phyloP scores from a whole-genome alignment of 2,113 vertebrate genomes.

The Apistogramma diplotaenia region DNA sequence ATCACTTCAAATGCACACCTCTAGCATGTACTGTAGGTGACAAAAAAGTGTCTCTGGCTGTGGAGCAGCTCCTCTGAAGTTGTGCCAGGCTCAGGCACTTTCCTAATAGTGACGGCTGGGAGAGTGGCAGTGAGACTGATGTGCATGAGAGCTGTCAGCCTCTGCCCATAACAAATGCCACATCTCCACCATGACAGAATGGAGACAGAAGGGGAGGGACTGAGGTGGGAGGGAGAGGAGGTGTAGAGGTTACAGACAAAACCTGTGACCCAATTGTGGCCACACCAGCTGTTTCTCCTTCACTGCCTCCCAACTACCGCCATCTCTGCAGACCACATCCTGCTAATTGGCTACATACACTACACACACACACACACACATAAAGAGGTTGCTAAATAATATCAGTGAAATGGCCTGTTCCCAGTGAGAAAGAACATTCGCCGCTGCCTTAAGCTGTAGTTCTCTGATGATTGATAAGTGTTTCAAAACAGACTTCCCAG shows the following conservation, averaged over 20 bases:
- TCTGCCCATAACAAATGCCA: slow-evolving; percentile 67
- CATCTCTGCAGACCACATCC: slow-evolving; percentile 67
- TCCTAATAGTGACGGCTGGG: slow-evolving; percentile 69
- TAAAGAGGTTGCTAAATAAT: slow-evolving; percentile 27
- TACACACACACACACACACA: not conserved
- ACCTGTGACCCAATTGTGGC: slow-evolving; percentile 74
- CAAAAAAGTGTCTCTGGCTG: slow-evolving; percentile 18
- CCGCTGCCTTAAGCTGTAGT: slow-evolving; percentile 45
- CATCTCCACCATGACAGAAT: slow-evolving; percentile 57
- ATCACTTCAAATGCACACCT: slow-evolving; percentile 56
- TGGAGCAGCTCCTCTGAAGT: slow-evolving; percentile 57
- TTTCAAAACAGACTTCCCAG: slow-evolving; percentile 52
- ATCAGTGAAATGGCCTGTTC: slow-evolving; percentile 45
- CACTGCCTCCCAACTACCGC: slow-evolving; percentile 54
- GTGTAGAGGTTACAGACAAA: slow-evolving; percentile 57
- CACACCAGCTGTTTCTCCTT: slow-evolving; percentile 75
- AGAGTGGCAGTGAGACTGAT: slow-evolving; percentile 68
- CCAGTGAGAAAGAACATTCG: slow-evolving; percentile 37
- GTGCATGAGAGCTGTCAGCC: slow-evolving; percentile 69
- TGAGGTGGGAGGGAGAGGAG: slow-evolving; percentile 12
- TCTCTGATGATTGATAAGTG: slow-evolving; percentile 59
- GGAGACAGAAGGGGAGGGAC: slow-evolving; percentile 50
- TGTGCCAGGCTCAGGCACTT: slow-evolving; percentile 54
- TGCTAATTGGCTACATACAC: slow-evolving; percentile 63
- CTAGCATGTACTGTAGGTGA: slow-evolving; percentile 28